Conservation (phyloP, 1,140 invertebrate species). For the Colletes gigas region DNA sequence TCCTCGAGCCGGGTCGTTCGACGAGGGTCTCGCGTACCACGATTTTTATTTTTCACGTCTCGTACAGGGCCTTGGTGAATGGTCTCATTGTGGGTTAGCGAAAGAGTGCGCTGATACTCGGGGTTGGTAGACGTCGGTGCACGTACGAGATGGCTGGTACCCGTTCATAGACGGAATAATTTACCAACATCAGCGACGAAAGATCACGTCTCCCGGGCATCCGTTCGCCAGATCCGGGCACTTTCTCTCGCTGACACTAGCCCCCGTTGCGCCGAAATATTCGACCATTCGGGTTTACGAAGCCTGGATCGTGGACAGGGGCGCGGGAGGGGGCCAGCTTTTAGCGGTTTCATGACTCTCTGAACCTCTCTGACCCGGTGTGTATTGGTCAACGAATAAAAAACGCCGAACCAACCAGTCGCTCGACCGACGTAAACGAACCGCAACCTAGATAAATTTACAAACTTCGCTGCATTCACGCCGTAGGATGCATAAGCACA, state of each 20-base stretch:
- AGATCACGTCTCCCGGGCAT: background rate
- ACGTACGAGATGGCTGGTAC: background rate
- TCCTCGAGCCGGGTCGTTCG: no score
- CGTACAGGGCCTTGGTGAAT: background rate
- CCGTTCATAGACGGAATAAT: constrained; percentile 13
- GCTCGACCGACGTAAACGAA: background rate
- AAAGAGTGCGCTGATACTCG: background rate
- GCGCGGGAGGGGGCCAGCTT: background rate
- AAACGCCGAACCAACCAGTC: background rate
- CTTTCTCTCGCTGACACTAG: background rate
- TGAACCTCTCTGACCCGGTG: background rate
- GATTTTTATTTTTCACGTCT: background rate
- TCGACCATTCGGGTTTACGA: background rate
- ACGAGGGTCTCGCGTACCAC: background rate
- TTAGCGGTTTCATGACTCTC: background rate
- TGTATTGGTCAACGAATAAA: constrained; percentile 3
- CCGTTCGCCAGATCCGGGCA: background rate
- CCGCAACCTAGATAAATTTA: background rate
- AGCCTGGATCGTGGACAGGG: background rate
- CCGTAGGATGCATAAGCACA: no score
- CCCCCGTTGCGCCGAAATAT: constrained; percentile 5
- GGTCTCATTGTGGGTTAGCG: background rate
- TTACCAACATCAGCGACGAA: constrained; percentile 3
- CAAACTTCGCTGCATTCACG: background rate
- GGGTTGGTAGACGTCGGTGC: background rate